phyloP scores from a whole-genome alignment of 64 coral and sea anemone species.

The Montipora foliosa region DNA sequence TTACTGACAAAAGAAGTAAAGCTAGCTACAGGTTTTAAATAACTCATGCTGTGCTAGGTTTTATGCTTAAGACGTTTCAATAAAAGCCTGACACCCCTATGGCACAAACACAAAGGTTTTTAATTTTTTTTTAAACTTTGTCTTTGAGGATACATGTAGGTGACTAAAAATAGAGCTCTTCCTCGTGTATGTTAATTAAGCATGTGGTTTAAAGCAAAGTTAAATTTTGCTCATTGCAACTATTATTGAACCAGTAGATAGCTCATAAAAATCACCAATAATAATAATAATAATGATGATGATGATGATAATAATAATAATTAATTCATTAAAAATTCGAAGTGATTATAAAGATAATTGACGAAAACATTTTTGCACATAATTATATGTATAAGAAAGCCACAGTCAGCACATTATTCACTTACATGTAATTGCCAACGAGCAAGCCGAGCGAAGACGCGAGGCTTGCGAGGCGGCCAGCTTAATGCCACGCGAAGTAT shows the following conservation, averaged over 20 bases:
- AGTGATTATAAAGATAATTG: neutral
- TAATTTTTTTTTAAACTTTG: neutral
- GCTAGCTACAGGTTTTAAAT: neutral
- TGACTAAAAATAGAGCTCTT: neutral
- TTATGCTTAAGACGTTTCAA: neutral
- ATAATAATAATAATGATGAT: no score
- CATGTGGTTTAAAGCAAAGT: no score
- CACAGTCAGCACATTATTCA: no score
- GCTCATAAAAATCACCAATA: neutral
- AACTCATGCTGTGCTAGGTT: slow-evolving; percentile 7
- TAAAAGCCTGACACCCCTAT: neutral
- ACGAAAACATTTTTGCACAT: neutral
- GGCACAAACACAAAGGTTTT: neutral
- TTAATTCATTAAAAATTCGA: neutral
- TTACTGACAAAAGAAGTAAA: neutral
- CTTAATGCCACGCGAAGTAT: no score
- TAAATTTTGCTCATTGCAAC: neutral
- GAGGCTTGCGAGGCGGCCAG: no score
- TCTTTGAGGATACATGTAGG: neutral
- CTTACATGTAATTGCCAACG: no score
- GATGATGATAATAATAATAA: no score
- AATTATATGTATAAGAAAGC: neutral
- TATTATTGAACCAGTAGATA: neutral
- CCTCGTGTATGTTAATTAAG: no score
- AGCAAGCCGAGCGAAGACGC: no score